A percentile compares a stretch with the other conserved stretches of the same genome.
These are phyloP conservation scores for Suricata suricatta DNA, from an alignment of 2,113 vertebrate species.

Conservation along the genomic window DNA sequence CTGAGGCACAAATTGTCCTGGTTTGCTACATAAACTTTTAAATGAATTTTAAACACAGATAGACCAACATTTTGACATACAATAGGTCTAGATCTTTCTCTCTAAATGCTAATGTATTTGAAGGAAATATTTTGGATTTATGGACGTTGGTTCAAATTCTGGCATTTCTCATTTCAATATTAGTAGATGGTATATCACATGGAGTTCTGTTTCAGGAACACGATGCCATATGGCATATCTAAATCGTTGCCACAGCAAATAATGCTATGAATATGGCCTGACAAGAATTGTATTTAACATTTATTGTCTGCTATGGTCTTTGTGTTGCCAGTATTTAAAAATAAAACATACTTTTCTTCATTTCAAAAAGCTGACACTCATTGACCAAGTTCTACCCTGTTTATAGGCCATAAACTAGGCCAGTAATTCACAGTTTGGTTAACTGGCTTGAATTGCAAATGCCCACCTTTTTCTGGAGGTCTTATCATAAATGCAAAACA, in stretches of 20 bases:
- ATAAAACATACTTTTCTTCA: neutral
- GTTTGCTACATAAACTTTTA: conserved; percentile 61
- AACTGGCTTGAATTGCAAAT: neutral
- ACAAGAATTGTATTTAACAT: neutral
- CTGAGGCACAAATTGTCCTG: conserved; percentile 23
- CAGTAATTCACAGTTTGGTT: neutral
- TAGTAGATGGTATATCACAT: neutral
- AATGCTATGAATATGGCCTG: neutral
- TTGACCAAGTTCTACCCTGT: neutral
- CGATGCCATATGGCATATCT: neutral
- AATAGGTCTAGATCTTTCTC: neutral
- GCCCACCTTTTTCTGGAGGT: neutral
- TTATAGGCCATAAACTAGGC: neutral
- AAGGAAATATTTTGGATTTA: neutral
- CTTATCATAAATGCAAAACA: neutral
- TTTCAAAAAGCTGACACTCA: neutral
- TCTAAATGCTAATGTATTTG: conserved; percentile 48
- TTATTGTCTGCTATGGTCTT: neutral
- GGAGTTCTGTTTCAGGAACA: neutral
- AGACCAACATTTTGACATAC: conserved; percentile 26
- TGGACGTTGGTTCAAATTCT: neutral
- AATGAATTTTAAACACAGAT: conserved; percentile 60
- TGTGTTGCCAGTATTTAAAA: neutral
- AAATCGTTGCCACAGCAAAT: neutral
- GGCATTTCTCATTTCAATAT: neutral